These are phyloP conservation scores for Diogma glabrata DNA, from an alignment of 2,888 invertebrate genomes.

Conservation along the genomic window DNA sequence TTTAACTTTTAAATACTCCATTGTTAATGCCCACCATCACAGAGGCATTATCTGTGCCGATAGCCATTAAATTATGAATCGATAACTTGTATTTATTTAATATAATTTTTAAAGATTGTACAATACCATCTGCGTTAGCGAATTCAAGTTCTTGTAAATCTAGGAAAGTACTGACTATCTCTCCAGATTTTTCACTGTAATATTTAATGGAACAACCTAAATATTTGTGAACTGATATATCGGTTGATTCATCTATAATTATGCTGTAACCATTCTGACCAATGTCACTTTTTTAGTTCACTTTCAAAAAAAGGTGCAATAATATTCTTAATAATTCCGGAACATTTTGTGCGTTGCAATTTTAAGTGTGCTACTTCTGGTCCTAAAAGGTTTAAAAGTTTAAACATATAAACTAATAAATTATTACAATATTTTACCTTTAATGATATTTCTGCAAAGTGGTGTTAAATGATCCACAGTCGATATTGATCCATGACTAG, in stretches of 20 bases:
- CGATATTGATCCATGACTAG: too few species aligned
- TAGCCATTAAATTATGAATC: background rate
- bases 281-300: background rate
- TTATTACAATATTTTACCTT: too few species aligned
- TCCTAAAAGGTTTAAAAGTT: too few species aligned
- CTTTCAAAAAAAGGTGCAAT: slow-evolving; percentile 7
- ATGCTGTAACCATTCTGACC: slow-evolving; percentile 1
- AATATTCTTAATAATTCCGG: slow-evolving; percentile 9
- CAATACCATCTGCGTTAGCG: background rate
- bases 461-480: too few species aligned
- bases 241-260: slow-evolving; percentile 10
- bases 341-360: slow-evolving; percentile 13
- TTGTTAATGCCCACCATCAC: slow-evolving; percentile 11
- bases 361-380: too few species aligned
- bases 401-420: too few species aligned
- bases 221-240: background rate
- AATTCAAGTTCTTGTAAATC: background rate
- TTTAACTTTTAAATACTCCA: slow-evolving; percentile 1
- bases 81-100: slow-evolving; percentile 1
- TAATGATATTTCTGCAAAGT: too few species aligned
- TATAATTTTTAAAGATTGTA: background rate
- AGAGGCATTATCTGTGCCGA: slow-evolving; percentile 11
- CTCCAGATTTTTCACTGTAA: background rate
- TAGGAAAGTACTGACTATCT: background rate
- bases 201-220: slow-evolving; percentile 6